Evolutionary conservation across 2,888 invertebrate species (phyloP).

Genomic region (Ornithoptera priamus): DNA sequence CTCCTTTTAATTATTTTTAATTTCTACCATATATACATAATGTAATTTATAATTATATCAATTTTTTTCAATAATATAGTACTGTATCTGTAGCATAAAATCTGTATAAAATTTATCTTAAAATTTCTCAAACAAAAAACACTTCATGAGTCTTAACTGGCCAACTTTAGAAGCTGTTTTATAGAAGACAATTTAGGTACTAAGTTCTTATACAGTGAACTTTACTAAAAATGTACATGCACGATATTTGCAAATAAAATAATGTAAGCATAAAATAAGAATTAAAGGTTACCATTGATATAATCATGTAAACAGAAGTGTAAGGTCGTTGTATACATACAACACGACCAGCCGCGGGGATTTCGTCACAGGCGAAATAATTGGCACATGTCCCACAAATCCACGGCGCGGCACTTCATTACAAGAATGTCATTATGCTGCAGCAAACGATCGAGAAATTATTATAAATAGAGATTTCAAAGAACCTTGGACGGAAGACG

Average conservation of each 20-base stretch:
- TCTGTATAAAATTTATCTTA: too few species aligned
- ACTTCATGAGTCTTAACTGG: background rate
- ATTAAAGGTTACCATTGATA: constrained; percentile 40
- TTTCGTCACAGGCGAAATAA: constrained; percentile 71
- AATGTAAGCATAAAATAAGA: constrained; percentile 19
- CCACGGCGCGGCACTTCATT: constrained; percentile 72
- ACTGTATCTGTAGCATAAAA: too few species aligned
- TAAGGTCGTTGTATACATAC: constrained; percentile 66
- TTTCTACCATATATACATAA: too few species aligned
- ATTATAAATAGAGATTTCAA: constrained; percentile 76
- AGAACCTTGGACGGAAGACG: constrained; percentile 69
- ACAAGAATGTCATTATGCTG: constrained; percentile 77
- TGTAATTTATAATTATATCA: too few species aligned
- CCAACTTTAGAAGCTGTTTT: background rate
- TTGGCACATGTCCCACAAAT: constrained; percentile 78
- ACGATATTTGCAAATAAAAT: constrained; percentile 20
- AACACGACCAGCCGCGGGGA: constrained; percentile 52
- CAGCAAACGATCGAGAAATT: constrained; percentile 73
- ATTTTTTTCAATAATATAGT: too few species aligned
- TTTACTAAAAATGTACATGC: constrained; percentile 9
- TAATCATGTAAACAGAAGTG: constrained; percentile 48
- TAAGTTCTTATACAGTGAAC: too few species aligned
- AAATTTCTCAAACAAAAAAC: background rate
- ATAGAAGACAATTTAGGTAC: background rate
- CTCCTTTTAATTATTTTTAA: too few species aligned